A percentile compares a stretch with the other conserved stretches of the same genome.
Evolutionary conservation across 2,797 vertebrate genomes (phyloP).

Genomic region (Remorina albescens): DNA sequence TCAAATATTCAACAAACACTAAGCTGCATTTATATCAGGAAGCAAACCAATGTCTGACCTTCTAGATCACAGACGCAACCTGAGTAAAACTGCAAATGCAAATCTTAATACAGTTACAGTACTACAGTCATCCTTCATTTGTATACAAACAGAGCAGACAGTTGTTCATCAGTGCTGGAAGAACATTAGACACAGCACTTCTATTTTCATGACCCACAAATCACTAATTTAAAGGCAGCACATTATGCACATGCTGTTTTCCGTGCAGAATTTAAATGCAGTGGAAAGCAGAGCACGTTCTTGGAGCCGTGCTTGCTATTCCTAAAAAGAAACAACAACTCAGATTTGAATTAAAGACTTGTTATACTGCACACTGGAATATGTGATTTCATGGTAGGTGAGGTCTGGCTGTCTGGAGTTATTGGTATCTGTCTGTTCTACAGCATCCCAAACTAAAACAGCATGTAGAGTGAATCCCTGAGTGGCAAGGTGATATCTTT

Average conservation of each 20-base stretch:
- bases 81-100: neutral
- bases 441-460: constrained; percentile 9
- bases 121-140: neutral
- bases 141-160: neutral
- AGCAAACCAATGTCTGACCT: too few relatives aligned
- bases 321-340: neutral
- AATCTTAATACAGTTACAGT: constrained; percentile 1
- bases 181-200: neutral
- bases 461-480: neutral
- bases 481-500: constrained; percentile 33
- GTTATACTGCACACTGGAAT: neutral
- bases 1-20: neutral
- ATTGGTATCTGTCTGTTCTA: neutral
- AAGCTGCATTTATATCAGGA: neutral
- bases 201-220: neutral
- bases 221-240: constrained; percentile 3
- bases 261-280: constrained; percentile 24
- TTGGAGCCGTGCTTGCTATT: neutral
- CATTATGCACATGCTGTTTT: constrained; percentile 5
- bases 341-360: constrained; percentile 1
- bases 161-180: neutral
- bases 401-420: neutral
- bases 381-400: neutral
- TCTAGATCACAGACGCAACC: neutral
- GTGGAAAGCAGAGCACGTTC: neutral